These are phyloP conservation scores for Uropsilus gracilis DNA, from an alignment of 2,113 vertebrate species.

Conservation along the genomic window DNA sequence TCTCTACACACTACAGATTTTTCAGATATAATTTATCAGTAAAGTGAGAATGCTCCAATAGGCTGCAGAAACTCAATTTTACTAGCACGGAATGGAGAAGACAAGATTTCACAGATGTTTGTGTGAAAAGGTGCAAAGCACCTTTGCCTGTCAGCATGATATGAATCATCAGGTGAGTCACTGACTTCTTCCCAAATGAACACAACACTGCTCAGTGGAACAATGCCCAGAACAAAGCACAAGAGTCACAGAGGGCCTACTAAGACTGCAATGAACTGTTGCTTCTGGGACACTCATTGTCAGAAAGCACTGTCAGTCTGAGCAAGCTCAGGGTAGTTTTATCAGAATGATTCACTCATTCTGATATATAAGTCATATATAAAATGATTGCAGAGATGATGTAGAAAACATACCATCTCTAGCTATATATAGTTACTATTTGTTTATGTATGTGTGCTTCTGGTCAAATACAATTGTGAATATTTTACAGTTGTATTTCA, in stretches of 20 bases:
- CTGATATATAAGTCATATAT: background rate
- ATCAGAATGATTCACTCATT: background rate
- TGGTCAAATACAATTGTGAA: background rate
- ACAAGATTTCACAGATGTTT: background rate
- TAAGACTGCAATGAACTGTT: background rate
- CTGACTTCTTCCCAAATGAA: background rate
- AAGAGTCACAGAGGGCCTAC: background rate
- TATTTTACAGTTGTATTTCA: background rate
- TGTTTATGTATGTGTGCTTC: background rate
- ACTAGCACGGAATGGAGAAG: background rate
- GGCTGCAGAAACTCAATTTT: background rate
- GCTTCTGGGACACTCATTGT: background rate
- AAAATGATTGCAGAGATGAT: background rate
- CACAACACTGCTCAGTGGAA: background rate
- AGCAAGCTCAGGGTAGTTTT: background rate
- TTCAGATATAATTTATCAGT: background rate
- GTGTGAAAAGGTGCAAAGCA: constrained; percentile 7
- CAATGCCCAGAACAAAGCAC: background rate
- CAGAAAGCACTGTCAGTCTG: background rate
- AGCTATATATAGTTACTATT: background rate
- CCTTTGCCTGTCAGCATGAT: background rate
- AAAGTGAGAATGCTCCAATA: background rate
- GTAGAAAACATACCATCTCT: background rate
- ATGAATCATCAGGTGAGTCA: constrained; percentile 17
- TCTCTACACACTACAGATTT: background rate